Conservation (phyloP, 2,113 vertebrate species). For the Abramis brama region DNA sequence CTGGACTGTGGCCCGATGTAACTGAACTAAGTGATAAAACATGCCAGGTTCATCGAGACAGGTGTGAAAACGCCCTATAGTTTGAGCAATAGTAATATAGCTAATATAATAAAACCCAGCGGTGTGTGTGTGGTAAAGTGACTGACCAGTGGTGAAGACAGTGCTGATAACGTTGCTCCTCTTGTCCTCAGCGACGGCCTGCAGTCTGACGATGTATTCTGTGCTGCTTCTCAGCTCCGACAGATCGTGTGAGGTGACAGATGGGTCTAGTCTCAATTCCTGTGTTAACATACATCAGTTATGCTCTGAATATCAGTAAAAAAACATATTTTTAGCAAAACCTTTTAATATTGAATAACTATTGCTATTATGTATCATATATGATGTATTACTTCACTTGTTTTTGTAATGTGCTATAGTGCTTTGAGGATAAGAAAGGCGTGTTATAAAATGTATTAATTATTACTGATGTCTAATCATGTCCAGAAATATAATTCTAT, state of each 20-base stretch:
- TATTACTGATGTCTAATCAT: not conserved
- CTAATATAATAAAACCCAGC: not conserved
- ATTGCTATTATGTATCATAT: not conserved
- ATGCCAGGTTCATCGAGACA: too few species aligned
- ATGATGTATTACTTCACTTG: not conserved
- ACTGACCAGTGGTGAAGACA: conserved; percentile 86
- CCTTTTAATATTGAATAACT: not conserved
- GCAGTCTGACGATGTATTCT: conserved; percentile 81
- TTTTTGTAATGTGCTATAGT: not conserved
- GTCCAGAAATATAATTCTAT: not conserved
- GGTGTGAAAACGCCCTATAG: too few species aligned
- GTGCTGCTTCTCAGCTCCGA: conserved; percentile 81
- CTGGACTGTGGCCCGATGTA: too few species aligned
- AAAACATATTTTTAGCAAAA: not conserved
- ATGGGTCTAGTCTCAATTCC: conserved; percentile 84
- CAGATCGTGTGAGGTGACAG: conserved; percentile 84
- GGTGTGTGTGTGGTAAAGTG: not conserved
- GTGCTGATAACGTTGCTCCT: conserved; percentile 77
- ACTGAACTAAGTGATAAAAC: too few species aligned
- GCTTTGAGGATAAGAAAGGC: not conserved
- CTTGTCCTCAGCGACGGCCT: conserved; percentile 76
- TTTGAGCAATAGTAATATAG: not conserved
- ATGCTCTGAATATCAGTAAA: not conserved
- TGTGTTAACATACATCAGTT: conserved; percentile 61
- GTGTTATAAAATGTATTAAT: not conserved